These are phyloP conservation scores for Drosophila falleni DNA, from an alignment of 2,888 invertebrate genomes.

Conservation along the genomic window DNA sequence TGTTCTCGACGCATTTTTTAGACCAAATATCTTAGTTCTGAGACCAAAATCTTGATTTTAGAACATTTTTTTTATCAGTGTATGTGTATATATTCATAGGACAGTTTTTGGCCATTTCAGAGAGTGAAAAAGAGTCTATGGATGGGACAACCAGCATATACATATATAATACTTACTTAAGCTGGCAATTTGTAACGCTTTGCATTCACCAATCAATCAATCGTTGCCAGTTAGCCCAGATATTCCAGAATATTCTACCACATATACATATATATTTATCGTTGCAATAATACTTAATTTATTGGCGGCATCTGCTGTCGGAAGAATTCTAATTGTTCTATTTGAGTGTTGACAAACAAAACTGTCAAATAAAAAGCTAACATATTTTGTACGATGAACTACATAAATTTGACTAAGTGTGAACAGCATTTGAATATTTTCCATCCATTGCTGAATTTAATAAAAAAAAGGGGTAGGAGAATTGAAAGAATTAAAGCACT, in stretches of 20 bases:
- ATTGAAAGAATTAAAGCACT: no score
- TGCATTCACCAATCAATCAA: slow-evolving; percentile 60
- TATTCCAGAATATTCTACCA: slow-evolving; percentile 30
- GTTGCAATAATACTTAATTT: slow-evolving; percentile 18
- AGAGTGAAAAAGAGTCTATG: slow-evolving; percentile 1
- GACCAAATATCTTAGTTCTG: no score
- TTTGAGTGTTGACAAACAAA: slow-evolving; percentile 12
- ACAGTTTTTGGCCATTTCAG: slow-evolving; percentile 24
- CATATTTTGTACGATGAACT: not conserved
- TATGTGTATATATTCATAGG: slow-evolving; percentile 12
- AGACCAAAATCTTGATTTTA: no score
- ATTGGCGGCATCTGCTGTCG: slow-evolving; percentile 19
- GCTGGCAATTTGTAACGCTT: slow-evolving; percentile 54
- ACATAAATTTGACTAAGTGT: not conserved
- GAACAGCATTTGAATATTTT: no score
- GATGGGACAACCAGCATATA: slow-evolving; percentile 30
- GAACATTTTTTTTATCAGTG: no score
- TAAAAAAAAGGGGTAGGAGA: no score
- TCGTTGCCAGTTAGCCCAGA: slow-evolving; percentile 23
- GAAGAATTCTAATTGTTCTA: slow-evolving; percentile 6
- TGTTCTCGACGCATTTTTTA: no score
- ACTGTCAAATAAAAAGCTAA: not conserved
- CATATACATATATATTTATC: slow-evolving; percentile 10
- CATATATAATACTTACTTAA: slow-evolving; percentile 35
- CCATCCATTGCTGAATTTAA: no score